phyloP scores from a whole-genome alignment of 2,113 vertebrate genomes.

The Ploceus nigricollis region DNA sequence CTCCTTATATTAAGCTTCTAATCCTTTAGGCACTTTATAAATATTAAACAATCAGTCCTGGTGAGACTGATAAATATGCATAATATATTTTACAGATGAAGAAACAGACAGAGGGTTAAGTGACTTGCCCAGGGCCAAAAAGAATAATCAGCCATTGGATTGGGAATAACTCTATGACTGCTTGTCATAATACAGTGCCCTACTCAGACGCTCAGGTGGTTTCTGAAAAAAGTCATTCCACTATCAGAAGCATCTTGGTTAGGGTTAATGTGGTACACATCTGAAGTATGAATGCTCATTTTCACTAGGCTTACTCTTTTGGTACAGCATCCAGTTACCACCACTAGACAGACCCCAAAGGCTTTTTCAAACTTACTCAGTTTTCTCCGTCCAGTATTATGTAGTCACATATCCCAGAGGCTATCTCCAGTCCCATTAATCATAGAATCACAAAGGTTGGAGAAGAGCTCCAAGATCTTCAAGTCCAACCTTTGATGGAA shows the following conservation, averaged over 20 bases:
- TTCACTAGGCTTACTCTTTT: background rate
- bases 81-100: slow-evolving; percentile 60
- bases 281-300: background rate
- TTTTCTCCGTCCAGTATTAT: background rate
- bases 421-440: background rate
- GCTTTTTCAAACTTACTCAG: background rate
- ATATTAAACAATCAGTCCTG: slow-evolving; percentile 68
- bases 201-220: background rate
- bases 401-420: background rate
- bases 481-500: background rate
- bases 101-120: slow-evolving; percentile 58
- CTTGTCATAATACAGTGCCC: background rate
- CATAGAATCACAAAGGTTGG: background rate
- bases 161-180: background rate
- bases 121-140: slow-evolving; percentile 43
- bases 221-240: background rate
- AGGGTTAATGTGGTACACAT: background rate
- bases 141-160: slow-evolving; percentile 36
- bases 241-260: background rate
- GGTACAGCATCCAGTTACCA: background rate
- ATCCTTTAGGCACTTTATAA: slow-evolving; percentile 66
- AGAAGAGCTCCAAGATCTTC: background rate
- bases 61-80: slow-evolving; percentile 67
- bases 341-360: background rate
- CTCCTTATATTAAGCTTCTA: slow-evolving; percentile 43